phyloP scores from a whole-genome alignment of 2,113 vertebrate genomes.

The Pagrus major region DNA sequence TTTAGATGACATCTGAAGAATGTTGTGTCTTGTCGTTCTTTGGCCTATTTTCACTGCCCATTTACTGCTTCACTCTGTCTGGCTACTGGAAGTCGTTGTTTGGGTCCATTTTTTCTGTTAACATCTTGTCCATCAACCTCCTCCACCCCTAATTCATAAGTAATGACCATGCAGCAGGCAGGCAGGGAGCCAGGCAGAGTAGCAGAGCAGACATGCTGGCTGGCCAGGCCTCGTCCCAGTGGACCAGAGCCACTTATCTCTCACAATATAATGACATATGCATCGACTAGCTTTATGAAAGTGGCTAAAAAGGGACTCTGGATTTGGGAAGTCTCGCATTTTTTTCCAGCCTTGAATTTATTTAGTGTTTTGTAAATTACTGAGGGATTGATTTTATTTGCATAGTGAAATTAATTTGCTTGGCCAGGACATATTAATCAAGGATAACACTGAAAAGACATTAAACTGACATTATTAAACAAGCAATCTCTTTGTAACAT shows the following conservation, averaged over 20 bases:
- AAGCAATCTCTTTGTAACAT: not conserved
- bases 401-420: not conserved
- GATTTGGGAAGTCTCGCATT: conserved; percentile 15
- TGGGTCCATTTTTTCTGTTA: conserved; percentile 20
- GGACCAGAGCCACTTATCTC: conserved; percentile 69
- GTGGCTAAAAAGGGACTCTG: conserved; percentile 35
- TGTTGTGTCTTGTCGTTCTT: not conserved
- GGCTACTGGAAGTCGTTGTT: not conserved
- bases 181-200: conserved; percentile 53
- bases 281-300: conserved; percentile 54
- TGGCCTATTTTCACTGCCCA: not conserved
- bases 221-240: conserved; percentile 63
- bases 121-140: conserved; percentile 56
- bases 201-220: conserved; percentile 73
- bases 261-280: conserved; percentile 70
- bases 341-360: not conserved
- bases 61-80: not conserved
- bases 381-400: not conserved
- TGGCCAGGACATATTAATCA: not conserved
- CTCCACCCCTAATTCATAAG: conserved; percentile 77
- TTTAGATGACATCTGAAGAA: not conserved
- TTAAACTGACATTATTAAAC: not conserved
- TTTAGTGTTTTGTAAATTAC: not conserved
- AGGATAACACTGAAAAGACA: not conserved
- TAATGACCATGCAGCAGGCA: conserved; percentile 74